These are phyloP conservation scores for Nyctibius bracteatus DNA, from an alignment of 2,113 vertebrate genomes.

Conservation along the genomic window DNA sequence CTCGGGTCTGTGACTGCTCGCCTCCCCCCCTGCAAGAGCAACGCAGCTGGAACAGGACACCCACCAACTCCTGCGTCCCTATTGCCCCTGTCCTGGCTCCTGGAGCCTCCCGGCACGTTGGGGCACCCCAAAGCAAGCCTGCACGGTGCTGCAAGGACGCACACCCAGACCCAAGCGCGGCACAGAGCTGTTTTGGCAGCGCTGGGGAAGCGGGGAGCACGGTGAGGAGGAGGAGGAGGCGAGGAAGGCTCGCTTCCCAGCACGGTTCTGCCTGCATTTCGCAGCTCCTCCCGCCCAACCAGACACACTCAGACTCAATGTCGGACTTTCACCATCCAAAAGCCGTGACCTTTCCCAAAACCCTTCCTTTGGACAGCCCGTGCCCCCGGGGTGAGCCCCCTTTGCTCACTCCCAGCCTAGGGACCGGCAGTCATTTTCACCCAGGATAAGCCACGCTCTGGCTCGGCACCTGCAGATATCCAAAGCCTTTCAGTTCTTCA, in stretches of 20 bases:
- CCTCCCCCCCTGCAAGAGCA: background rate
- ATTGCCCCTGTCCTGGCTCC: background rate
- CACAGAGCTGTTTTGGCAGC: accelerated
- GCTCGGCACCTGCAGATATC: background rate
- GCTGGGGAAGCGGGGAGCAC: background rate
- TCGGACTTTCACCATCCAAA: accelerated
- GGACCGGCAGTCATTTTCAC: accelerated
- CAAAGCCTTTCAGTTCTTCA: slow-evolving; percentile 38
- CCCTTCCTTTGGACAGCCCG: background rate
- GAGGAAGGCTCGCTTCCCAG: background rate
- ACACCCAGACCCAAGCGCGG: accelerated
- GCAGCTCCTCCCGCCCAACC: background rate
- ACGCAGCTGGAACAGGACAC: background rate
- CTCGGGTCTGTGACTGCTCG: accelerated
- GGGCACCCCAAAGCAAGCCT: background rate
- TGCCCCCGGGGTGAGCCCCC: accelerated
- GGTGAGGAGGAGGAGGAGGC: background rate
- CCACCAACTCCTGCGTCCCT: background rate
- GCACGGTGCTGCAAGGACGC: background rate
- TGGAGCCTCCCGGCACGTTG: background rate
- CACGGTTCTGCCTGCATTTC: background rate
- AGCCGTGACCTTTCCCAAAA: background rate
- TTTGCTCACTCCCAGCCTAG: background rate
- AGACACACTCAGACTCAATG: accelerated
- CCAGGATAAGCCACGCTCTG: background rate